Evolutionary conservation across 2,797 vertebrate genomes (phyloP).

Genomic region (Eulemur albifrons): DNA sequence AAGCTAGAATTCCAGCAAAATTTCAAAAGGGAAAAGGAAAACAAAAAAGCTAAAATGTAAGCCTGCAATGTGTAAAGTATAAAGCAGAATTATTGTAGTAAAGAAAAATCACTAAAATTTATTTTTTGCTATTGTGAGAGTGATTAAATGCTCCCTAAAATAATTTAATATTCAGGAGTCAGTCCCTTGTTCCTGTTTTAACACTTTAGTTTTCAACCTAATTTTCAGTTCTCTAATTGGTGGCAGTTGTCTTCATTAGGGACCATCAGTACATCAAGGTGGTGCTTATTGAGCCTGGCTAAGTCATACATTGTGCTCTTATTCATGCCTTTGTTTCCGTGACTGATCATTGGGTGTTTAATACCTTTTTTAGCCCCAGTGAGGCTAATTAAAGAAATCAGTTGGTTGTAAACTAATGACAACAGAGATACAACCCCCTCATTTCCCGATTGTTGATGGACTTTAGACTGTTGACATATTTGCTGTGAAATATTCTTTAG

Average conservation of each 20-base stretch:
- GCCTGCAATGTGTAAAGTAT: neutral
- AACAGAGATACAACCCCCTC: neutral
- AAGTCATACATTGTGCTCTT: neutral
- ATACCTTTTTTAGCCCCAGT: neutral
- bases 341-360: constrained; percentile 41
- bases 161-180: constrained; percentile 22
- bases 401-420: constrained; percentile 52
- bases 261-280: constrained; percentile 60
- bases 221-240: constrained; percentile 60
- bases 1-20: neutral
- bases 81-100: neutral
- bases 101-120: neutral
- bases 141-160: constrained; percentile 39
- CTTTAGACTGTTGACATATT: constrained; percentile 18
- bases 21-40: neutral
- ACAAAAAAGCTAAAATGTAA: neutral
- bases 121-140: neutral
- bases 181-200: constrained; percentile 33
- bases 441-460: constrained; percentile 24
- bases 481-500: constrained; percentile 1
- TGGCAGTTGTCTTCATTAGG: constrained; percentile 45
- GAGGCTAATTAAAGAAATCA: constrained; percentile 65
- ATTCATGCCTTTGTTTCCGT: constrained; percentile 45
- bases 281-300: constrained; percentile 11
- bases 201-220: neutral